phyloP scores from a whole-genome alignment of 2,113 vertebrate genomes.

The Otocyon megalotis region DNA sequence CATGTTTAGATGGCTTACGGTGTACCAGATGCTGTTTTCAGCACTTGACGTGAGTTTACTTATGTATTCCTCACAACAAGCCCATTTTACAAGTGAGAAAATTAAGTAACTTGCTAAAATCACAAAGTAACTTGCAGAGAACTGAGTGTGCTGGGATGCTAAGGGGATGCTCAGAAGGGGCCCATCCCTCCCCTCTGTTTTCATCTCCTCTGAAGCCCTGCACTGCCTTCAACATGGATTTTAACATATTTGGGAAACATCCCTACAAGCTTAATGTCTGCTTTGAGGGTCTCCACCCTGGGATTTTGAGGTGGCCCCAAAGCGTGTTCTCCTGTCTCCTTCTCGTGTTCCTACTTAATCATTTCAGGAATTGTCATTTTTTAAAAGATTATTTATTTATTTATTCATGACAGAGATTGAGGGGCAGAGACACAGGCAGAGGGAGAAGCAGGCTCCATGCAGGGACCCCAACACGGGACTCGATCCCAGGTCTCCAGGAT shows the following conservation, averaged over 20 bases:
- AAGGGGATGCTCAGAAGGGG: too few species aligned
- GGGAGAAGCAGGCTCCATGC: too few species aligned
- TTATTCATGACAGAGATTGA: too few species aligned
- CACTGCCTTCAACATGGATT: neutral
- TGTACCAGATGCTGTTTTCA: neutral
- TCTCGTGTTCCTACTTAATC: neutral
- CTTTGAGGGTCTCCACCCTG: neutral
- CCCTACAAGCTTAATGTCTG: neutral
- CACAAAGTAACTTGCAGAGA: slow-evolving; percentile 24
- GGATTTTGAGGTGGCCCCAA: neutral
- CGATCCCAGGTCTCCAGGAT: neutral
- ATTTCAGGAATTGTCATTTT: neutral
- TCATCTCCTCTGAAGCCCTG: neutral
- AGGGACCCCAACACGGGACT: neutral
- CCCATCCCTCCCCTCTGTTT: rapidly evolving
- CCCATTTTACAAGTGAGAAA: slow-evolving; percentile 48
- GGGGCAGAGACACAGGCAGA: neutral
- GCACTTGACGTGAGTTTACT: rapidly evolving
- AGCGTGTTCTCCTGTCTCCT: neutral
- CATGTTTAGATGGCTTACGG: neutral
- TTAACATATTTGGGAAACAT: neutral
- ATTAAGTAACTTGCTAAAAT: slow-evolving; percentile 53
- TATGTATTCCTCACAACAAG: neutral
- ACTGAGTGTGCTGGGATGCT: neutral
- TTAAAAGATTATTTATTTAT: too few species aligned